These are phyloP conservation scores for Sebastes umbrosus DNA, from an alignment of 2,797 vertebrate genomes.

Conservation along the genomic window DNA sequence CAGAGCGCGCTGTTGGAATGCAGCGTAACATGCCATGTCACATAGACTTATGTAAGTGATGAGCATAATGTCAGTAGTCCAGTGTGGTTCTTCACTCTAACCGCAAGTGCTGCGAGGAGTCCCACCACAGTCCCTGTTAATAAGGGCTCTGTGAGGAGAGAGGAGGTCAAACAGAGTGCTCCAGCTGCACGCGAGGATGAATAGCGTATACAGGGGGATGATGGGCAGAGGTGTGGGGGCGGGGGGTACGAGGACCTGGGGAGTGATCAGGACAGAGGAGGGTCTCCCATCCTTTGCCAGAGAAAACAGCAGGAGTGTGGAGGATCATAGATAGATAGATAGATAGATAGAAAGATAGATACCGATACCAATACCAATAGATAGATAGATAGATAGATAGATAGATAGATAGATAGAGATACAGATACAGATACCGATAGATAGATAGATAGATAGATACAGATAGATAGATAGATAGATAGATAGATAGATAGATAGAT, in stretches of 20 bases:
- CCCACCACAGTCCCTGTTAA: slow-evolving; percentile 53
- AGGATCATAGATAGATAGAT: slow-evolving; percentile 45
- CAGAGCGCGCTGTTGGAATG: background rate
- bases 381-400: background rate
- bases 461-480: slow-evolving; percentile 24
- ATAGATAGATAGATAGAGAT: background rate
- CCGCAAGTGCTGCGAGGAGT: slow-evolving; percentile 53
- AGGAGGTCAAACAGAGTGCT: slow-evolving; percentile 76
- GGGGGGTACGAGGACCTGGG: slow-evolving; percentile 44
- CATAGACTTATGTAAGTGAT: slow-evolving; percentile 47
- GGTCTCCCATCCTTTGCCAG: slow-evolving; percentile 58
- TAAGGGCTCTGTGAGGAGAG: slow-evolving; percentile 61
- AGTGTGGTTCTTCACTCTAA: slow-evolving; percentile 37
- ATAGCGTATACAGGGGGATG: slow-evolving; percentile 59
- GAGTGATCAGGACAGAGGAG: slow-evolving; percentile 63
- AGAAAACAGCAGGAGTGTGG: slow-evolving; percentile 66
- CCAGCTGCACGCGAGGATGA: slow-evolving; percentile 78
- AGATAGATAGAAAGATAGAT: background rate
- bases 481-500: slow-evolving; percentile 28
- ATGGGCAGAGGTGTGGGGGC: slow-evolving; percentile 72
- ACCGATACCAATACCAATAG: background rate
- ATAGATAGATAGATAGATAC: background rate
- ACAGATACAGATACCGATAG: background rate
- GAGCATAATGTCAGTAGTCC: slow-evolving; percentile 46
- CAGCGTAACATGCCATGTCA: slow-evolving; percentile 33